These are phyloP conservation scores for Sisor rabdophorus DNA, from an alignment of 2,113 vertebrate species.

Conservation along the genomic window DNA sequence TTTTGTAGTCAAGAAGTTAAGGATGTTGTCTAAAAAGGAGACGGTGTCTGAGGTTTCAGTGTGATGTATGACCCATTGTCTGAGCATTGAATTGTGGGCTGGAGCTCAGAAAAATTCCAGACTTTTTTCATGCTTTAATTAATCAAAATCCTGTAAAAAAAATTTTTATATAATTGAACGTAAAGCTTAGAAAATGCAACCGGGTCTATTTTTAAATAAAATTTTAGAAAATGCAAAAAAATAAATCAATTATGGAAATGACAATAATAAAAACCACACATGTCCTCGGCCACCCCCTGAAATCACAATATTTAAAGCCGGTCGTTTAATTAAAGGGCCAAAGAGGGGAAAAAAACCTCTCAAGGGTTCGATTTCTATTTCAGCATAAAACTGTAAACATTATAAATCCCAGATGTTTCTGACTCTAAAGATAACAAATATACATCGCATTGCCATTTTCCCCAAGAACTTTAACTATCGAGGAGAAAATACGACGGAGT, in stretches of 20 bases:
- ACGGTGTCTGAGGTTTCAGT: slow-evolving; percentile 9
- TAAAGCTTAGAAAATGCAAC: not conserved
- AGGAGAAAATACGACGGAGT: not conserved
- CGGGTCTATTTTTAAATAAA: not conserved
- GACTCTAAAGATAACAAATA: not conserved
- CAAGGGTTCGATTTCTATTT: slow-evolving; percentile 16
- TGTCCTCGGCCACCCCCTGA: not conserved
- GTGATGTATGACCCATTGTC: not conserved
- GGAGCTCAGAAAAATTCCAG: too few species aligned
- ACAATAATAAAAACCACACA: not conserved
- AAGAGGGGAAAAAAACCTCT: not conserved
- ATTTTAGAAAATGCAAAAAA: not conserved
- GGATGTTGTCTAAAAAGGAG: not conserved
- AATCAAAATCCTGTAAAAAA: not conserved
- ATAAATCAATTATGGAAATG: too few species aligned
- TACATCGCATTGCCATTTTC: not conserved
- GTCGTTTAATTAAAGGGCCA: not conserved
- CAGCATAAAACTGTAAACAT: slow-evolving; percentile 9
- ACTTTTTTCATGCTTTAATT: not conserved
- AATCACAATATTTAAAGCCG: not conserved
- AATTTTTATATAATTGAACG: not conserved
- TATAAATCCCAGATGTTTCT: slow-evolving; percentile 3
- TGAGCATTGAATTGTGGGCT: not conserved
- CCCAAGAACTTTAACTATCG: too few species aligned
- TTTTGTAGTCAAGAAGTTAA: slow-evolving; percentile 7